phyloP scores from a whole-genome alignment of 2,113 vertebrate species.

The Hypanus sabinus region DNA sequence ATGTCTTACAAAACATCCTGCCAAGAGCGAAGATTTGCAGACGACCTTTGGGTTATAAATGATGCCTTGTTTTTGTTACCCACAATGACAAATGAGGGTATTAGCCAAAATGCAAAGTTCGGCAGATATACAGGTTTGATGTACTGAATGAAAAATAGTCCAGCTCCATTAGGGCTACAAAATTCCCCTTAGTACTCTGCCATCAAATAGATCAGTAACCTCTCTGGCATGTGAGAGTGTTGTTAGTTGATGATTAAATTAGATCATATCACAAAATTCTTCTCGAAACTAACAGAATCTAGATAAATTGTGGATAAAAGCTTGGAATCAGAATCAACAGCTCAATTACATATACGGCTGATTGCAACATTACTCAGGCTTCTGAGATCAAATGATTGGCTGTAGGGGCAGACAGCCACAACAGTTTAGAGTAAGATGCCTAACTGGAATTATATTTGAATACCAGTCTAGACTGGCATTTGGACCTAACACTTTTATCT shows the following conservation, averaged over 20 bases:
- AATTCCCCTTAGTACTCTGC: conserved; percentile 4
- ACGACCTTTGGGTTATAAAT: conserved; percentile 28
- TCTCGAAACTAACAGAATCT: background rate
- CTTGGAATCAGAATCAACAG: background rate
- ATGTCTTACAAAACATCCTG: background rate
- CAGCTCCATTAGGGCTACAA: conserved; percentile 14
- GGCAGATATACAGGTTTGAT: conserved; percentile 23
- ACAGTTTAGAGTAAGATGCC: background rate
- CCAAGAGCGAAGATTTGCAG: conserved; percentile 8
- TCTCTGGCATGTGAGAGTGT: conserved; percentile 14
- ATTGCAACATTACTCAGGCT: background rate
- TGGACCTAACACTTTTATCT: background rate
- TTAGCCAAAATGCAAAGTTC: conserved; percentile 14
- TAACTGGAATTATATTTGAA: background rate
- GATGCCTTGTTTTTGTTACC: conserved; percentile 13
- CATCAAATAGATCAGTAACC: conserved; percentile 25
- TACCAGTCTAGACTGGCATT: conserved; percentile 13
- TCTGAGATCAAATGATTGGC: background rate
- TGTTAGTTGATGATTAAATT: conserved; percentile 27
- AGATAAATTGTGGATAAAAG: background rate
- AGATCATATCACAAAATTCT: background rate
- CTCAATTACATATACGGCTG: background rate
- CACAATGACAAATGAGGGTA: background rate
- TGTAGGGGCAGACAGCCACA: background rate
- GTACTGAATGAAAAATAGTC: conserved; percentile 17